Conservation (phyloP, 53 echinoderm and acorn worm genomes). For the Actinopyga echinites region DNA sequence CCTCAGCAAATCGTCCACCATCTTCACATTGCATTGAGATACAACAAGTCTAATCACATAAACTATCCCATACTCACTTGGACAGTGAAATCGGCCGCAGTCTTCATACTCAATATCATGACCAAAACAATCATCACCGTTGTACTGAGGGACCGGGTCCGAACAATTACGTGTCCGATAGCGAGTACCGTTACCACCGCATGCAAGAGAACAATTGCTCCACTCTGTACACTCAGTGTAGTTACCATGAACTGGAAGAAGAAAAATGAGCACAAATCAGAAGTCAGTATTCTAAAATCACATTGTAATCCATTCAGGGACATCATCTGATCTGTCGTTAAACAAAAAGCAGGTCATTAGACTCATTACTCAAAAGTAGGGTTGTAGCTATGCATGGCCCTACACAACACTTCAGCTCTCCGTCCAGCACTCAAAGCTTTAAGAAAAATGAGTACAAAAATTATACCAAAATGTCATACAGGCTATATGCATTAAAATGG, state of each 20-base stretch:
- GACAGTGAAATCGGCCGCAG: constrained; percentile 66
- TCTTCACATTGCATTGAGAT: no score
- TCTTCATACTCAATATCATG: constrained; percentile 41
- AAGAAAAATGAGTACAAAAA: no score
- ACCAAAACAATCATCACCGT: constrained; percentile 59
- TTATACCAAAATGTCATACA: no score
- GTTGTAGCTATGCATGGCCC: no score
- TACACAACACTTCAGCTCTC: no score
- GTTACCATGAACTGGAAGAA: constrained; percentile 48
- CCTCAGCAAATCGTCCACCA: no score
- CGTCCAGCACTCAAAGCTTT: no score
- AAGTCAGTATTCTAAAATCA: background rate
- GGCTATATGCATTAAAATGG: no score
- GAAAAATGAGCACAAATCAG: background rate
- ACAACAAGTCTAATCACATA: no score
- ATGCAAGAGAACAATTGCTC: constrained; percentile 62
- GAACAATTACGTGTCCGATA: constrained; percentile 64
- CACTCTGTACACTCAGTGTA: constrained; percentile 65
- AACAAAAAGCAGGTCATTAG: no score
- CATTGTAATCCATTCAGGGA: background rate
- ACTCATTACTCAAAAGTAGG: no score
- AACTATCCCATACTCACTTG: constrained; percentile 43
- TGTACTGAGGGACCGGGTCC: constrained; percentile 60
- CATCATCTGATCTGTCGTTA: no score
- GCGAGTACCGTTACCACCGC: constrained; percentile 61